Evolutionary conservation across 2,797 vertebrate genomes (phyloP).

Genomic region (Vespertilio murinus): DNA sequence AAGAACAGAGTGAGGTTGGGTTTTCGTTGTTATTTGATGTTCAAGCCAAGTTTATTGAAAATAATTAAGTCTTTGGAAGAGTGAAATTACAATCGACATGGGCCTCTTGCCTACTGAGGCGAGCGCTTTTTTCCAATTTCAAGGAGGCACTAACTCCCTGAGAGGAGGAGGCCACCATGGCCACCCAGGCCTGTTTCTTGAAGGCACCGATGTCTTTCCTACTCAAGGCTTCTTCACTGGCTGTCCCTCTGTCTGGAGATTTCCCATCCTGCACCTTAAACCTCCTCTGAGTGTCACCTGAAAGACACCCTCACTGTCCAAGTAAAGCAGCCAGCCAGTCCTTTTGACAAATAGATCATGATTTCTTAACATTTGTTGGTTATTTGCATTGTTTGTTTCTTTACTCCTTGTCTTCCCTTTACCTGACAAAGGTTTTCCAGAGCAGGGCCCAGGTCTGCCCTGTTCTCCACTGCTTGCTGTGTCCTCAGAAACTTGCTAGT

Average conservation of each 20-base stretch:
- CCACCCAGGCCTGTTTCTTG: background rate
- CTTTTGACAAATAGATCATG: background rate
- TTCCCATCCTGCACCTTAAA: background rate
- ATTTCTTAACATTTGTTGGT: background rate
- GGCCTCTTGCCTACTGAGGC: background rate
- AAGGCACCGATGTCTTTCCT: background rate
- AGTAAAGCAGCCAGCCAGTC: background rate
- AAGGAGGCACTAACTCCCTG: background rate
- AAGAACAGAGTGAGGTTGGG: background rate
- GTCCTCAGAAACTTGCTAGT: background rate
- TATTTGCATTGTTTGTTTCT: background rate
- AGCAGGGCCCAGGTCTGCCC: rapidly evolving
- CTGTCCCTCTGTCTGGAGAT: background rate
- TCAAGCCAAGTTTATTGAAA: conserved; percentile 53
- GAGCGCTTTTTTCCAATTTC: background rate
- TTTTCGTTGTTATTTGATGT: conserved; percentile 57
- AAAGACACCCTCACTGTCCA: background rate
- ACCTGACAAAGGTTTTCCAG: background rate
- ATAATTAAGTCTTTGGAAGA: conserved; percentile 33
- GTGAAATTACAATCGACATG: background rate
- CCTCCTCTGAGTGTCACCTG: background rate
- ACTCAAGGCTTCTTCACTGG: background rate
- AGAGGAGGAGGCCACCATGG: background rate
- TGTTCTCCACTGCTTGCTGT: background rate
- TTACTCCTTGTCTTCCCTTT: background rate